Conservation (phyloP, 2,797 vertebrate species). For the Phataginus tricuspis region DNA sequence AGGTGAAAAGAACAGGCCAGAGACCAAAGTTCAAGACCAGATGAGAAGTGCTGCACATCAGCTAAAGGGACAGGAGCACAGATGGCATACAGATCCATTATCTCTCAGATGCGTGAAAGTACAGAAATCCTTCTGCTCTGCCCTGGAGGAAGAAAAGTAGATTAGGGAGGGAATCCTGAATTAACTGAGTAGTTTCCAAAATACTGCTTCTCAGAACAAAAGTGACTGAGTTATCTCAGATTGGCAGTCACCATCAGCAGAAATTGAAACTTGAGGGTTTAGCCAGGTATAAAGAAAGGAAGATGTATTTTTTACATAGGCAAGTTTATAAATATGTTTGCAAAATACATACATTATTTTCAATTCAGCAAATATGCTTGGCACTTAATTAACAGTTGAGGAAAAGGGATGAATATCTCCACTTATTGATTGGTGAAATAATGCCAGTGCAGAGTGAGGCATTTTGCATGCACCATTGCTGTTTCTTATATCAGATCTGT, state of each 20-base stretch:
- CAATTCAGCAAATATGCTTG: background rate
- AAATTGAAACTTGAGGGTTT: background rate
- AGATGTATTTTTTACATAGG: background rate
- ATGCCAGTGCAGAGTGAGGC: background rate
- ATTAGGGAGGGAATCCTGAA: background rate
- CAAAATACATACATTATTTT: background rate
- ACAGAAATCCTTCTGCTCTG: background rate
- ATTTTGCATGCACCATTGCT: background rate
- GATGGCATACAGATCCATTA: background rate
- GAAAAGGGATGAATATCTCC: background rate
- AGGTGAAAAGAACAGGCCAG: background rate
- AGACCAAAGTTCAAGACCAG: background rate
- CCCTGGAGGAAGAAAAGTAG: background rate
- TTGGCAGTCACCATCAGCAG: background rate
- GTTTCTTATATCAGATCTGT: background rate
- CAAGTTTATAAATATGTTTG: background rate
- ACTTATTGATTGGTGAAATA: background rate
- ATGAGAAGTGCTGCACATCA: background rate
- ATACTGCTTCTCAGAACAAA: background rate
- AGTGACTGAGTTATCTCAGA: background rate
- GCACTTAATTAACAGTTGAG: background rate
- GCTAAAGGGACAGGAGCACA: background rate
- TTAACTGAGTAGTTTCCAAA: background rate
- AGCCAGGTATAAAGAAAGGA: background rate
- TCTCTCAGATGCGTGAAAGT: background rate